Evolutionary conservation across 2,797 vertebrate species (phyloP), one percentile per base, ranked within the genome.

Genomic region (Coilia nasus): DNA sequence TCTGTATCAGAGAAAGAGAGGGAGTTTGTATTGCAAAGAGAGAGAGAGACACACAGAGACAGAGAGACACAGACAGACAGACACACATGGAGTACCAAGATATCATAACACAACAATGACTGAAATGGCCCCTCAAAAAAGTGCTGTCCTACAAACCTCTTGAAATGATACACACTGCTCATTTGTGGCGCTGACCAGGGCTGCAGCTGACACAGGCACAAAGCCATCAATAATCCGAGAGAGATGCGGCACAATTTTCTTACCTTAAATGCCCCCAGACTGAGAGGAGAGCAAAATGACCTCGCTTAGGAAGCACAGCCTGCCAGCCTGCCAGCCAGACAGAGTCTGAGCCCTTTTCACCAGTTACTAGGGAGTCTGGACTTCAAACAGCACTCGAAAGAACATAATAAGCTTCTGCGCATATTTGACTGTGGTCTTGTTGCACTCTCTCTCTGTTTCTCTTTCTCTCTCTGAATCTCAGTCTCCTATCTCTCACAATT

Each of bases 231-330:
- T 31, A 62, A 81, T 62, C 60, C 2, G 41, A 31, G 50, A 60
- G n/a, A 3, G 85, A 83, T 82, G 44, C n/a, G 56, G 75, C 82
- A 62, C 46, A 81, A 83, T 59, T 71, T 71, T 14, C 56, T 84
- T 44, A 88, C 87, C 85, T 88, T 84, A 85, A n/a, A 75, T 88
- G 87, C 83, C 83, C 87, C 47, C n/a, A 19, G 80, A n/a, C 84
- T 85, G 60, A 64, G 86, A 86, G 75, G 71, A 56, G 82, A 89
- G 86, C 62, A 54, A 86, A 85, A 81, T 67, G 80, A 85, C 75
- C 83, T 86, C 83, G 9, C 78, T 67, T 47, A 64, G 47, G 64
- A 62, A 44, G 83, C 86, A 82, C 83, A 57, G 64, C 64, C 25
- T 31, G 81, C 31, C 83, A 83, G 15, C 85, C 84, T 81, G 83